Percentiles rank a stretch among this genome's conserved stretches.
Conservation (phyloP, 2,797 vertebrate species). For the Notoglanidium macrostoma region DNA sequence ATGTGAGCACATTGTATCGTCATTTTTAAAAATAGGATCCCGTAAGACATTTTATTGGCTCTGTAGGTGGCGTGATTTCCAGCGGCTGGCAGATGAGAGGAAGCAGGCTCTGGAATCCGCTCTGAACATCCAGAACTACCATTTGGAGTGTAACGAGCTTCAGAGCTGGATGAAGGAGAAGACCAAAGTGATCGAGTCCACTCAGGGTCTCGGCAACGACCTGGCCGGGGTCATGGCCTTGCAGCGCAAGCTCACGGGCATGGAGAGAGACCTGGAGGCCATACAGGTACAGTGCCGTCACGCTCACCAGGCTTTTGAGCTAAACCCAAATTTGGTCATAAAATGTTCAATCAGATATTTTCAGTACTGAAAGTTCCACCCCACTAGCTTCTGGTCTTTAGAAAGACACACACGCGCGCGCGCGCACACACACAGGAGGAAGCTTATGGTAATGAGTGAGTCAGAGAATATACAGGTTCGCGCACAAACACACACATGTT, state of each 20-base stretch:
- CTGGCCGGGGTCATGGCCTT: slow-evolving; percentile 90
- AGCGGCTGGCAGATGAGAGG: slow-evolving; percentile 82
- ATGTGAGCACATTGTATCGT: background rate
- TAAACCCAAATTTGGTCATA: background rate
- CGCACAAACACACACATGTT: background rate
- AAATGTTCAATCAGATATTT: background rate
- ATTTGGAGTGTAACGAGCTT: slow-evolving; percentile 93
- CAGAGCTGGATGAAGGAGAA: slow-evolving; percentile 95
- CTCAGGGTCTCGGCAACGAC: slow-evolving; percentile 89
- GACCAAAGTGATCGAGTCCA: slow-evolving; percentile 95
- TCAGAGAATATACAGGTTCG: background rate
- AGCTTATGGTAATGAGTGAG: background rate
- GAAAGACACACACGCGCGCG: no score
- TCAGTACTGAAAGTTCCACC: background rate
- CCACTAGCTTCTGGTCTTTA: background rate
- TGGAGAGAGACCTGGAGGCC: slow-evolving; percentile 91
- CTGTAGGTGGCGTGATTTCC: slow-evolving; percentile 88
- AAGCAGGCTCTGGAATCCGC: slow-evolving; percentile 87
- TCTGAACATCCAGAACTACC: slow-evolving; percentile 93
- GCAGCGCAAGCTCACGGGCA: slow-evolving; percentile 91
- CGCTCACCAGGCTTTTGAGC: background rate
- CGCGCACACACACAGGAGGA: background rate
- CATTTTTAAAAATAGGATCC: background rate
- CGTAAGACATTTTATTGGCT: background rate
- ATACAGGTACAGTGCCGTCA: slow-evolving; percentile 76